Base-by-base conservation (phyloP, 2,797 vertebrate genomes). In the Alcedo quadribrachys region DNA sequence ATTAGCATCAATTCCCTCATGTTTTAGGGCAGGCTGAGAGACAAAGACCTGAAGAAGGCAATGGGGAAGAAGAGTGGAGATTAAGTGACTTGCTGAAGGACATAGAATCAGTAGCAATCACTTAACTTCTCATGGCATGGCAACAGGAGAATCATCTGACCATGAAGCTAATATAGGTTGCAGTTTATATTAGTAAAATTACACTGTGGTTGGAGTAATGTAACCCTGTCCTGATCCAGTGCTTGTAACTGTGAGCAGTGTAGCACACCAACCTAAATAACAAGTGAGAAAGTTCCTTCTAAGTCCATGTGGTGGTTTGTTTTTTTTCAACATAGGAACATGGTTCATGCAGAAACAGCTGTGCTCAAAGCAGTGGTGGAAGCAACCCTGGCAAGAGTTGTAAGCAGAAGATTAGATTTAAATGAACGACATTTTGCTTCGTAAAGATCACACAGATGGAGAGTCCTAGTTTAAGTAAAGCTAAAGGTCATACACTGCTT, bases 401-500 rank as follows among this genome's bases (percentile, higher is more conserved):
- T n/a, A 85, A 85, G 50, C 0, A 0, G 37, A 88, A 93, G 88
- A 92, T 87, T 93, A 71, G 19, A 70, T 96, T 88, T 92, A 94
- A 90, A 68, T 91, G 76, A 94, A 85, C 0, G 25, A 80, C 83
- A 93, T 93, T 94, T 92, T 85, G 50, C 55, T 85, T 82, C 0
- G 1, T 51, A 90, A 95, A 93, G 88, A 93, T 92, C 65, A 91
- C 71, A 75, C 78, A 88, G 85, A 93, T 70, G 83, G 89, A 91
- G 30, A 74, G 18, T 43, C 81, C 68, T 51, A 15, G 68, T 90
- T 86, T 80, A 90, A 82, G 32, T 62, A 90, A 70, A 96, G 57
- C 7, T 91, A 89, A 96, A 96, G 87, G 95, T 84, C 83, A 90
- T 33, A 30, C 37, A 84, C 78, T 91, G 42, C 90, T 93, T 86